These are phyloP conservation scores for Drosophila chauvacae DNA, from an alignment of 1,140 invertebrate genomes.

Conservation along the genomic window DNA sequence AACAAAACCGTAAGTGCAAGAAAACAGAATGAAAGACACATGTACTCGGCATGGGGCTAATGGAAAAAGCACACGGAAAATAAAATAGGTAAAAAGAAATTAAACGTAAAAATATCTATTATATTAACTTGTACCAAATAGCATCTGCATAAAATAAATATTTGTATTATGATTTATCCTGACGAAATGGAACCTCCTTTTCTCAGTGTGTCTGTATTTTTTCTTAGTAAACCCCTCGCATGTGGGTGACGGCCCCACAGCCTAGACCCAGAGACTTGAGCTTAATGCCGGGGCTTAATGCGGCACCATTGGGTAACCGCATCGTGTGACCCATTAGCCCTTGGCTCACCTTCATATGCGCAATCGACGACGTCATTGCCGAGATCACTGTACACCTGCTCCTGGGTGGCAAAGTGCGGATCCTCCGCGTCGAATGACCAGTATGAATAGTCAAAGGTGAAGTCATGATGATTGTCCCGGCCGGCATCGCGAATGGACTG, in stretches of 20 bases:
- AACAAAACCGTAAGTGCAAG: slow-evolving; percentile 50
- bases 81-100: neutral
- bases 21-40: slow-evolving; percentile 36
- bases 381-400: slow-evolving; percentile 94
- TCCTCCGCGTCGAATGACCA: slow-evolving; percentile 92
- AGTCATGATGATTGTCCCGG: slow-evolving; percentile 92
- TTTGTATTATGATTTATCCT: neutral
- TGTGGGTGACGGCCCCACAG: slow-evolving; percentile 6
- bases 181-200: neutral
- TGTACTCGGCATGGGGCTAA: slow-evolving; percentile 31
- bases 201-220: neutral
- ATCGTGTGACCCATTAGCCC: slow-evolving; percentile 23
- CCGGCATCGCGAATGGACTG: slow-evolving; percentile 85
- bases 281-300: slow-evolving; percentile 17
- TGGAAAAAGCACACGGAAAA: slow-evolving; percentile 29
- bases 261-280: slow-evolving; percentile 1
- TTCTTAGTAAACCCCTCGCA: neutral
- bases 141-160: neutral
- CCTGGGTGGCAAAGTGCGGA: slow-evolving; percentile 90
- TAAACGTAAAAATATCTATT: too few relatives aligned
- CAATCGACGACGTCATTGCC: slow-evolving; percentile 96
- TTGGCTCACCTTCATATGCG: slow-evolving; percentile 90
- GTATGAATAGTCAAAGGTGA: slow-evolving; percentile 97
- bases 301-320: slow-evolving; percentile 34
- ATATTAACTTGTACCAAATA: neutral